phyloP scores from a whole-genome alignment of 2,797 vertebrate genomes.

The Cetoscarus ocellatus region DNA sequence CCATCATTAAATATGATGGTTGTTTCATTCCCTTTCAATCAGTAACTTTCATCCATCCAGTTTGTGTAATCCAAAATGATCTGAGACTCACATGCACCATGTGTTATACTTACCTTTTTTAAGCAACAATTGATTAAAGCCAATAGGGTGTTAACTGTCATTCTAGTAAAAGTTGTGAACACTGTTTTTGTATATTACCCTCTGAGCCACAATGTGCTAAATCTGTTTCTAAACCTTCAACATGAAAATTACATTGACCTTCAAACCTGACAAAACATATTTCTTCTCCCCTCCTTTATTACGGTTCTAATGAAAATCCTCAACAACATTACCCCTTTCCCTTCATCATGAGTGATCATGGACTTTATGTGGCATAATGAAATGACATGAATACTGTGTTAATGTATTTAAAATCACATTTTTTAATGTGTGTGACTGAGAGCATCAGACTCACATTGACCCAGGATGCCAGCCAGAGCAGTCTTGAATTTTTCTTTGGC shows the following conservation, averaged over 20 bases:
- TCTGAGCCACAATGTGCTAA: constrained; percentile 6
- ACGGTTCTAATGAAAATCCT: constrained; percentile 1
- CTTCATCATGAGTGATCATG: not conserved
- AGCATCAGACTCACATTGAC: constrained; percentile 91
- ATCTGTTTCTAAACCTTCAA: constrained; percentile 9
- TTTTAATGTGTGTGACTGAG: constrained; percentile 2
- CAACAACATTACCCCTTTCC: not conserved
- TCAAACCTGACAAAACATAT: constrained; percentile 3
- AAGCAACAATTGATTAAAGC: constrained; percentile 24
- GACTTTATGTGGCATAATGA: constrained; percentile 1
- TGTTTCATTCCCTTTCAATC: constrained; percentile 4
- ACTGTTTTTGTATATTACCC: constrained; percentile 2
- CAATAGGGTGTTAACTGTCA: constrained; percentile 19
- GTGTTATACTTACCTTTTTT: constrained; percentile 60
- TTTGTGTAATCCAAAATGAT: constrained; percentile 4
- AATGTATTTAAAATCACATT: constrained; percentile 7
- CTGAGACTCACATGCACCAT: constrained; percentile 13
- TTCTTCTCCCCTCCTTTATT: constrained; percentile 14
- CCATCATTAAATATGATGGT: constrained; percentile 6
- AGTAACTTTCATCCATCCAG: constrained; percentile 1
- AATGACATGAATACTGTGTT: not conserved
- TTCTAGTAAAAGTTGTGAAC: constrained; percentile 20
- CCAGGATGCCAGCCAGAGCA: constrained; percentile 92
- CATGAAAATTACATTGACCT: constrained; percentile 33
- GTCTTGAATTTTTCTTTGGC: constrained; percentile 97